A percentile compares a stretch with the other conserved stretches of the same genome.
These are phyloP conservation scores for Seriola aureovittata DNA, from an alignment of 2,113 vertebrate genomes.

Conservation along the genomic window DNA sequence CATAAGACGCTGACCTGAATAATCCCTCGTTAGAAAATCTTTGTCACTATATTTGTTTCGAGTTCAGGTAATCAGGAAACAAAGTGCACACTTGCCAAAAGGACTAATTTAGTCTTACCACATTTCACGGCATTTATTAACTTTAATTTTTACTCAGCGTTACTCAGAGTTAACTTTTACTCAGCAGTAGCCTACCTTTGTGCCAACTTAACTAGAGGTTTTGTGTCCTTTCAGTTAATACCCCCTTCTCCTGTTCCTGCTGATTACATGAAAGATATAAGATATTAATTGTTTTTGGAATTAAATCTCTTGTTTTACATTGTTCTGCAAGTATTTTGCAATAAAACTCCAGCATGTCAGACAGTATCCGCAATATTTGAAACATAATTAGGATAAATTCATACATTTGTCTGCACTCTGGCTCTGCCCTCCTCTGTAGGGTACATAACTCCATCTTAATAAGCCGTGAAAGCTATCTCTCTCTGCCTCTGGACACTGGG, in stretches of 20 bases:
- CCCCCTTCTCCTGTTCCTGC: background rate
- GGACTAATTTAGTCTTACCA: constrained; percentile 1
- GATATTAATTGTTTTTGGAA: background rate
- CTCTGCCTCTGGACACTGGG: constrained; percentile 56
- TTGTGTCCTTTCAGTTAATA: background rate
- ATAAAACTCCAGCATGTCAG: background rate
- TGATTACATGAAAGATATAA: background rate
- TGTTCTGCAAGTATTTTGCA: background rate
- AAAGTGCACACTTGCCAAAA: constrained; percentile 8
- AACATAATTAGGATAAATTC: constrained; percentile 19
- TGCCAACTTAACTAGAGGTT: background rate
- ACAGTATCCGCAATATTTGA: background rate
- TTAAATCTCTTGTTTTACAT: background rate
- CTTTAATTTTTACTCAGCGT: no score
- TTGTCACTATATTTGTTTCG: background rate
- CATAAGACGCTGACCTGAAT: constrained; percentile 22
- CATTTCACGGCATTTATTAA: no score
- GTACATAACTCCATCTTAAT: constrained; percentile 56
- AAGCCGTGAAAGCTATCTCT: constrained; percentile 51
- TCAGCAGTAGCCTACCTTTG: background rate
- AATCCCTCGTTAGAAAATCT: background rate
- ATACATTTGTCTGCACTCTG: background rate
- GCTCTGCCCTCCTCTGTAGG: constrained; percentile 3
- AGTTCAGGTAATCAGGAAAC: background rate
- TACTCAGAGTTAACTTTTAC: no score